Conservation (phyloP, 2,888 invertebrate species). For the Tridacna gigas region DNA sequence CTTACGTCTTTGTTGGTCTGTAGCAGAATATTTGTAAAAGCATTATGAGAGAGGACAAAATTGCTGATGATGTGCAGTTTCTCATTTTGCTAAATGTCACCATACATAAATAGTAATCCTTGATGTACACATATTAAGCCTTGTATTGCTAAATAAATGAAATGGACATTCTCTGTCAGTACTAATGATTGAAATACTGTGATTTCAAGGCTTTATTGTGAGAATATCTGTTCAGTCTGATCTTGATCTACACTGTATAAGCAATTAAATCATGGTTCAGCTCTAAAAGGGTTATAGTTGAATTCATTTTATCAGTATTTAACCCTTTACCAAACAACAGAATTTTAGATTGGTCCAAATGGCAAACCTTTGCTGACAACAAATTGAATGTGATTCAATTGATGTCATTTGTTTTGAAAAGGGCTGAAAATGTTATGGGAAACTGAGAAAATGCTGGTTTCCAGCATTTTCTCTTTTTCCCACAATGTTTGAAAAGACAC, state of each 20-base stretch:
- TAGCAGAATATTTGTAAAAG: background rate
- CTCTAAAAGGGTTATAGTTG: background rate
- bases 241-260: no score
- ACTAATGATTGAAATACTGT: no score
- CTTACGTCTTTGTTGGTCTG: no score
- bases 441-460: background rate
- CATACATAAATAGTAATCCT: no score
- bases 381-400: background rate
- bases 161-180: no score
- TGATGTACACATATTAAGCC: no score
- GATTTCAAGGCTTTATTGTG: no score
- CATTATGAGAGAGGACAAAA: background rate
- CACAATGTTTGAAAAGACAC: background rate
- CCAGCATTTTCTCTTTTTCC: constrained; percentile 7
- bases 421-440: background rate
- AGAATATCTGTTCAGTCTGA: no score
- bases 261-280: no score
- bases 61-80: background rate
- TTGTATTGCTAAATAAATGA: no score
- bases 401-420: background rate
- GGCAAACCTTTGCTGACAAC: background rate
- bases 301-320: no score
- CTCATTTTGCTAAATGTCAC: no score
- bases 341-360: background rate
- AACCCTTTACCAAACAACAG: background rate